These are phyloP conservation scores for Sus cebifrons DNA, from an alignment of 2,797 vertebrate genomes.

Conservation along the genomic window DNA sequence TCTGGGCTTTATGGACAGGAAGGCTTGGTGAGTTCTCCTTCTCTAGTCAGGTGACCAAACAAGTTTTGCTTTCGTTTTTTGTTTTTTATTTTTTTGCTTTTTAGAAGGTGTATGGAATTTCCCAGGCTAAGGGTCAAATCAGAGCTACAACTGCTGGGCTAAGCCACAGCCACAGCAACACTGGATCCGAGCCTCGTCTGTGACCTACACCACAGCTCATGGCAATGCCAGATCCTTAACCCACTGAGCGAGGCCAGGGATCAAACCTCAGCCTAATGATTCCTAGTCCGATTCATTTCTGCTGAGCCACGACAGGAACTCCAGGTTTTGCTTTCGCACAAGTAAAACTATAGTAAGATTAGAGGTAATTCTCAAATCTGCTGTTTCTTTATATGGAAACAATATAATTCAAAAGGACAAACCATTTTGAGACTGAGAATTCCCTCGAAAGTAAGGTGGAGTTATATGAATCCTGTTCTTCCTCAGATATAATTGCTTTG, in stretches of 20 bases:
- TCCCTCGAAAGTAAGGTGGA: background rate
- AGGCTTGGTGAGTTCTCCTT: background rate
- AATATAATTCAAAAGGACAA: background rate
- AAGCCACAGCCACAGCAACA: too few species aligned
- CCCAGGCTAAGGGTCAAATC: too few species aligned
- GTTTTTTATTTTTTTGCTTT: too few species aligned
- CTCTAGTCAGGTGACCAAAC: background rate
- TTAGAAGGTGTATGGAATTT: too few species aligned
- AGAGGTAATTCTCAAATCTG: background rate
- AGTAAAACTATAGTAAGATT: background rate
- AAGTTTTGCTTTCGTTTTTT: background rate
- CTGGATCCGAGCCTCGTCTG: too few species aligned
- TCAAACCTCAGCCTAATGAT: too few species aligned
- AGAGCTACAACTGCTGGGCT: too few species aligned
- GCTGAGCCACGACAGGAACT: too few species aligned
- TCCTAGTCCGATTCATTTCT: too few species aligned
- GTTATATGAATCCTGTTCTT: background rate
- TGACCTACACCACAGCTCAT: too few species aligned
- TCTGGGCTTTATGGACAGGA: background rate
- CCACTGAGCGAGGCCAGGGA: too few species aligned
- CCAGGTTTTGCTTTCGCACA: background rate
- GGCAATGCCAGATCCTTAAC: too few species aligned
- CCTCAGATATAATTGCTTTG: constrained; percentile 31
- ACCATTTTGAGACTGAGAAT: background rate
- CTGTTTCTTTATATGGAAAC: background rate